Percentiles rank a stretch among this genome's conserved stretches.
Conservation (phyloP, 2,888 invertebrate species). For the Ophion ventricosus region DNA sequence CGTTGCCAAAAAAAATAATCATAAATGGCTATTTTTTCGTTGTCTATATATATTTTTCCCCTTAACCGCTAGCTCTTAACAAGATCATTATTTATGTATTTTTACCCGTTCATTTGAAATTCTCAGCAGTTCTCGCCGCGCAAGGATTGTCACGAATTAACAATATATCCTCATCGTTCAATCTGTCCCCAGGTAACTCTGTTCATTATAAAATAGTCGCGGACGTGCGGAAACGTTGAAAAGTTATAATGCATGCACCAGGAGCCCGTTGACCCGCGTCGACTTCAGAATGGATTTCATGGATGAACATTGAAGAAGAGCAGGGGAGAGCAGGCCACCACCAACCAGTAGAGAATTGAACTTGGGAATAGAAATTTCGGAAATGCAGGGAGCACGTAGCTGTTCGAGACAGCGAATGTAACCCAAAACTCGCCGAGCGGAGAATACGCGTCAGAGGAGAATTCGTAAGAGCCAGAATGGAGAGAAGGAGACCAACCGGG, state of each 20-base stretch:
- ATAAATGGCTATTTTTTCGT: no score
- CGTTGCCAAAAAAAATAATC: no score
- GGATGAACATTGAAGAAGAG: constrained; percentile 21
- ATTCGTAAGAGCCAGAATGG: constrained; percentile 13
- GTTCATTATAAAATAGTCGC: background rate
- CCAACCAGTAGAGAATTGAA: constrained; percentile 45
- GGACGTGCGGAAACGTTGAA: background rate
- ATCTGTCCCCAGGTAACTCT: background rate
- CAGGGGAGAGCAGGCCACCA: background rate
- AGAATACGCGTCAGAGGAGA: constrained; percentile 52
- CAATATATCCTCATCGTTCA: no score
- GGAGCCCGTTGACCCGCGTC: constrained; percentile 8
- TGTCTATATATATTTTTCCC: no score
- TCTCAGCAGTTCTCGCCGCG: no score
- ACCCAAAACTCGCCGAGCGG: constrained; percentile 69
- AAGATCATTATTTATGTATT: no score
- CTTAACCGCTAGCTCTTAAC: no score
- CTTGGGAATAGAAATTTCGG: constrained; percentile 52
- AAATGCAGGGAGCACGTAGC: constrained; percentile 52
- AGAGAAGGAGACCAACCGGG: constrained; percentile 73
- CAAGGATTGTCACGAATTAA: no score
- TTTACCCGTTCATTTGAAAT: no score
- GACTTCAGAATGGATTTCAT: constrained; percentile 30
- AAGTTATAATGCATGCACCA: constrained; percentile 1
- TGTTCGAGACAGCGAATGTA: constrained; percentile 53